Evolutionary conservation across 1,140 invertebrate genomes (phyloP), one percentile per base, ranked within the genome.

Genomic region (Dinoponera quadriceps): DNA sequence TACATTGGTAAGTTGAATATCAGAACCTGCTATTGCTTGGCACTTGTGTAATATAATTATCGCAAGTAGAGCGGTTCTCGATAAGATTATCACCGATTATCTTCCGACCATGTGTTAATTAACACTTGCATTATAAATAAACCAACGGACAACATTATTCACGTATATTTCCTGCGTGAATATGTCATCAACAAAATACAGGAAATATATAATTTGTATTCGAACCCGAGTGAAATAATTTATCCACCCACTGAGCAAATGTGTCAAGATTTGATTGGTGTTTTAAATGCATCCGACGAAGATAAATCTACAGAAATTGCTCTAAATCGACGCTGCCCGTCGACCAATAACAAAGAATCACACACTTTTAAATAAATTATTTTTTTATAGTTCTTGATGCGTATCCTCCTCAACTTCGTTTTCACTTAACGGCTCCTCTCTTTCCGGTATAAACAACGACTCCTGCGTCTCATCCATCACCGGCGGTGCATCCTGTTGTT

Each of bases 401-500:
- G 18, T 29, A 20, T 83, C 73, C 44, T 88, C 83, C 65, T 88
- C 20, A 57, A 38, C 38, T 59, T 49, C 55, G 54, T 85, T 27
- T 5, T 68, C 54, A 75, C 57, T 78, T 13, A 75, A n/a, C 9
- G 68, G 13, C 44, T 84, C 16, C 3, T 89, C 75, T 59, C 33
- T 69, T n/a, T 82, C 27, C 9, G 84, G 66, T 29, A 86, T 22
- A 55, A 84, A 49, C 27, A 87, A 60, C n/a, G 84, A 65, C 49
- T 90, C 81, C 22, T 89, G 82, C 14, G 77, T 25, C 16, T 57
- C n/a, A 16, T 88, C 88, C 20, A 78, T 75, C 25, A 81, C 38
- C 75, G 92, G 80, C 22, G 73, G 63, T 81, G 81, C 85, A 84
- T 92, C 91, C 93, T 95, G 73, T 75, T 90, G 73, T 54, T 80